A percentile compares a stretch with the other conserved stretches of the same genome.
phyloP scores from a whole-genome alignment of 2,888 invertebrate genomes.

The Cistogaster globosa region DNA sequence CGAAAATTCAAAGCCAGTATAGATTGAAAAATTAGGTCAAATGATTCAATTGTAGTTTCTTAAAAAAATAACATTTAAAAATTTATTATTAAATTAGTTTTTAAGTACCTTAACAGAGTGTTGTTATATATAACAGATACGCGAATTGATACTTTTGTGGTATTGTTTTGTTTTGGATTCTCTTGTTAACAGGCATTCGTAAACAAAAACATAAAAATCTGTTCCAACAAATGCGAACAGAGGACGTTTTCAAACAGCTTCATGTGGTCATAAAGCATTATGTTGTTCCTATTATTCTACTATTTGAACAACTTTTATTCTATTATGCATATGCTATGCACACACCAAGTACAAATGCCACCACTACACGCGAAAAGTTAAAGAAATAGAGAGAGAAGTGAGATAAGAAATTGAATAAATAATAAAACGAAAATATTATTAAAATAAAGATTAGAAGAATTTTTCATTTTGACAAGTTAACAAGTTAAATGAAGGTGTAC shows the following conservation, averaged over 20 bases:
- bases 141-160: background rate
- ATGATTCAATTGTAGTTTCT: too few relatives aligned
- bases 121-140: too few relatives aligned
- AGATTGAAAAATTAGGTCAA: too few relatives aligned
- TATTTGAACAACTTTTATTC: conserved; percentile 49
- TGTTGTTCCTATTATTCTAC: conserved; percentile 63
- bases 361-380: conserved; percentile 9
- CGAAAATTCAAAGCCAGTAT: too few relatives aligned
- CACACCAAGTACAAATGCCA: conserved; percentile 4
- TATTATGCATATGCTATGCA: conserved; percentile 24
- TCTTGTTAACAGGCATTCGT: conserved; percentile 44
- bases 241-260: conserved; percentile 29
- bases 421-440: conserved; percentile 66
- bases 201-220: conserved; percentile 53
- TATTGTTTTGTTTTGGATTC: conserved; percentile 42
- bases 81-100: too few relatives aligned
- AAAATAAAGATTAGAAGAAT: conserved; percentile 71
- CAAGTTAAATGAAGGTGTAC: conserved; percentile 71
- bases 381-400: conserved; percentile 46
- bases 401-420: conserved; percentile 67
- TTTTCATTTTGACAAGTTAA: conserved; percentile 71
- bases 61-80: too few relatives aligned
- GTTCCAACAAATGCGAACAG: background rate
- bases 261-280: too few relatives aligned
- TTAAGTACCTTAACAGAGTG: too few relatives aligned